Evolutionary conservation across 2,888 invertebrate species (phyloP).

Genomic region (Mythimna albipuncta): DNA sequence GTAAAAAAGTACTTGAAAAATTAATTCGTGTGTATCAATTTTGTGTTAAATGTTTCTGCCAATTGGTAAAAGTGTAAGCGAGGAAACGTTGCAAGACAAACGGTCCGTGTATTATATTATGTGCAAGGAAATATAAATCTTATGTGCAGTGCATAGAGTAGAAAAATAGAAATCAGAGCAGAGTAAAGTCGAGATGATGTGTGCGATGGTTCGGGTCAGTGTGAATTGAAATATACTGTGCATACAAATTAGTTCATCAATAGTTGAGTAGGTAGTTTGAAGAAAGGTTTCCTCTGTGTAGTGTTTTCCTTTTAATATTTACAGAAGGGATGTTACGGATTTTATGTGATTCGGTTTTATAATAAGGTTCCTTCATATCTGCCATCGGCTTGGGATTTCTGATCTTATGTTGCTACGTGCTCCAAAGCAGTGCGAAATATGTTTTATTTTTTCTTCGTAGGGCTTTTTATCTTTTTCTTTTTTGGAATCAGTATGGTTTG

Average conservation of each 20-base stretch:
- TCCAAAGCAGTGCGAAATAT: slow-evolving; percentile 48
- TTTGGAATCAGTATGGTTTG: neutral
- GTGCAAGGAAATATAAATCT: slow-evolving; percentile 87
- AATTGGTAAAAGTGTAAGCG: slow-evolving; percentile 79
- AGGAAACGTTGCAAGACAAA: slow-evolving; percentile 82
- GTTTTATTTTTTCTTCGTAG: neutral
- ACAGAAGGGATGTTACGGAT: slow-evolving; percentile 68
- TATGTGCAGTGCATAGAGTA: slow-evolving; percentile 89
- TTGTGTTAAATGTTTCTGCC: slow-evolving; percentile 79
- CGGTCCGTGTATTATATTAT: slow-evolving; percentile 77
- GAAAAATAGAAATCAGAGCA: slow-evolving; percentile 80
- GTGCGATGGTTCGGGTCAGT: slow-evolving; percentile 73
- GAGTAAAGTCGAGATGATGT: slow-evolving; percentile 79
- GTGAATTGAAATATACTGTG: slow-evolving; percentile 70
- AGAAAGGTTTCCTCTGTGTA: slow-evolving; percentile 56
- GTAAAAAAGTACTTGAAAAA: slow-evolving; percentile 63
- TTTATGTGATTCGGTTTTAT: slow-evolving; percentile 49
- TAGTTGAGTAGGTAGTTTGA: slow-evolving; percentile 61
- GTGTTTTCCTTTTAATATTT: slow-evolving; percentile 65
- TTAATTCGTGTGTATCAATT: slow-evolving; percentile 71
- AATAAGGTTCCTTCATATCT: slow-evolving; percentile 40
- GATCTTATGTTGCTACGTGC: slow-evolving; percentile 38
- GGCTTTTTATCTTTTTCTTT: neutral
- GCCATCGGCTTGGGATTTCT: slow-evolving; percentile 16
- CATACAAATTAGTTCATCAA: slow-evolving; percentile 70